A percentile compares a stretch with the other conserved stretches of the same genome.
Conservation (phyloP, 1,140 invertebrate species). For the Glomeris maerens region DNA sequence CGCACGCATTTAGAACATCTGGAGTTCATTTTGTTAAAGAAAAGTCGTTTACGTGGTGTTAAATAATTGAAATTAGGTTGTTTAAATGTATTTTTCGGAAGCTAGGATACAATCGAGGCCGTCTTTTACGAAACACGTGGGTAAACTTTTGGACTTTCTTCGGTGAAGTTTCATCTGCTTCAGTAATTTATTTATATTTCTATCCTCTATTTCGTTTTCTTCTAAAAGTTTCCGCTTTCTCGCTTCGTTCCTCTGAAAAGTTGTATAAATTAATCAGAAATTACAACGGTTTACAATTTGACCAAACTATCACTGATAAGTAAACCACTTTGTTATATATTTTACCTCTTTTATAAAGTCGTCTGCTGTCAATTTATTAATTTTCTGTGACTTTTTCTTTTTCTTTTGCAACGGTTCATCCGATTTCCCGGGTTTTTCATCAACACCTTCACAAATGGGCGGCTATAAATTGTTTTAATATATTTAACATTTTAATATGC, state of each 20-base stretch:
- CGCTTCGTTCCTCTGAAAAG: conserved; percentile 37
- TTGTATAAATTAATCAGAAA: too few species aligned
- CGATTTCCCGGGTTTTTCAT: too few species aligned
- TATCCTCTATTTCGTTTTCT: conserved; percentile 64
- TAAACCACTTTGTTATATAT: too few species aligned
- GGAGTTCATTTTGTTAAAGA: conserved; percentile 20
- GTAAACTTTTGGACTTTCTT: conserved; percentile 52
- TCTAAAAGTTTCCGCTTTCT: conserved; percentile 46
- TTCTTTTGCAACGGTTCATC: too few species aligned
- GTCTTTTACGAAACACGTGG: conserved; percentile 62
- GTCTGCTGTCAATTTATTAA: too few species aligned
- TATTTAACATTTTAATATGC: too few species aligned
- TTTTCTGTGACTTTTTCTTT: too few species aligned
- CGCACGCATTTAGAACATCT: conserved; percentile 5
- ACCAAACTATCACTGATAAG: too few species aligned
- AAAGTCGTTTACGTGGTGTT: conserved; percentile 17
- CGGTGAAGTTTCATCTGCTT: conserved; percentile 72
- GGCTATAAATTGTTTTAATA: too few species aligned
- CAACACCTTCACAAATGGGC: too few species aligned
- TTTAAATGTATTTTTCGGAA: conserved; percentile 24
- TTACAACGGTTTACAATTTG: too few species aligned
- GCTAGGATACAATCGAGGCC: conserved; percentile 80
- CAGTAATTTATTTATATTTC: conserved; percentile 58
- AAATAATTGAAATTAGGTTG: not conserved
- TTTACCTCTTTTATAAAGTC: too few species aligned